Base-by-base conservation (phyloP, 2,797 vertebrate species). In the Urosaurus nigricauda region DNA sequence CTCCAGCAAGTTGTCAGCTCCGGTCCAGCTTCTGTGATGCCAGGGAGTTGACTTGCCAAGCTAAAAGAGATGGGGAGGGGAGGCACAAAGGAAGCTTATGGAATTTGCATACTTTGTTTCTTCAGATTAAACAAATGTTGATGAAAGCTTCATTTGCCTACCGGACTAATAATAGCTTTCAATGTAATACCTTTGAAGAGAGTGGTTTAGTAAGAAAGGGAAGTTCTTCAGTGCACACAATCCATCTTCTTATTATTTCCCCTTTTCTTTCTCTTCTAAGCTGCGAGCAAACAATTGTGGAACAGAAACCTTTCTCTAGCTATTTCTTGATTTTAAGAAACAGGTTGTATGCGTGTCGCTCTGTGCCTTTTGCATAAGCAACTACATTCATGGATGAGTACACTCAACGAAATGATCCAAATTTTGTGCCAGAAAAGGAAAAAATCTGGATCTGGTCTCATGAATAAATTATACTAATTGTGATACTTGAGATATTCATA, bases 1-100 rank as follows among this genome's bases (percentile, higher is more conserved):
- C 97, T 96, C 95, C 94, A 92, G 9, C 7, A 93, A 24, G 37
- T 93, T 96, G 96, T 93, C 96, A 96, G 94, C 87, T 90, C 93
- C 95, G 92, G 89, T 93, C 95, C 92, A 93, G 94, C 90, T 94
- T 95, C 95, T 71, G 65, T 93, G 88, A 88, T 94, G 93, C 94
- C 77, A 63, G 91, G 92, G 95, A 95, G 94, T 92, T 92, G 94
- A 95, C 91, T 94, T 94, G 83, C 93, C 24, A 68, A 11, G 40
- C 74, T 40, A 8, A 7, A 8, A 35, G 5, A 17, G 71, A 51
- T 51, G 16, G 2, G 71, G 74, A 24, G 24, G 94, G 78, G 94
- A 95, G 93, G 93, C 92, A 90, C 93, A 83, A 81, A 79, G 83
- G 90, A 92, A 95, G 94, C 94, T 92, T 93, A 92, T 84, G 35